Percentiles rank a stretch among this genome's conserved stretches.
Conservation (phyloP, 2,888 invertebrate species). For the Serrognathus titanus region DNA sequence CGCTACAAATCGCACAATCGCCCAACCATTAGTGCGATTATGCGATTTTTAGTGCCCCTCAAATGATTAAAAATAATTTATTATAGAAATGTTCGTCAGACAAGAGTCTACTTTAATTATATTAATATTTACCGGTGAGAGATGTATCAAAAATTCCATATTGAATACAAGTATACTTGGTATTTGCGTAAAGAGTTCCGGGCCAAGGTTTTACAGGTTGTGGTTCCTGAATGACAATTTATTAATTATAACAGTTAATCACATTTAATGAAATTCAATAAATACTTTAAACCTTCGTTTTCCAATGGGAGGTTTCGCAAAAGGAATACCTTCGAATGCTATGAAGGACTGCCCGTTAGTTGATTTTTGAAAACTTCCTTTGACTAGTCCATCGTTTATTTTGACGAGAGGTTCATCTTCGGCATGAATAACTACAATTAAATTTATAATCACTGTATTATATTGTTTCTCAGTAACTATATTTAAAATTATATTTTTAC, state of each 20-base stretch:
- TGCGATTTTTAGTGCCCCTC: too few species aligned
- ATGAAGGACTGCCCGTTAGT: constrained; percentile 6
- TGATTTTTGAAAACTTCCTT: constrained; percentile 5
- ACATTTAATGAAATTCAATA: background rate
- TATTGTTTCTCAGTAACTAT: too few species aligned
- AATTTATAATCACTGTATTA: too few species aligned
- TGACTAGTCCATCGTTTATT: constrained; percentile 11
- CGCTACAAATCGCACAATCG: too few species aligned
- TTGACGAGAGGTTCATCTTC: background rate
- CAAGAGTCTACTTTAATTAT: too few species aligned
- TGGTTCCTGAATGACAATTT: constrained; percentile 46
- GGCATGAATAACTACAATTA: background rate
- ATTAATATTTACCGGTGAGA: background rate
- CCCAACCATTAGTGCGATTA: too few species aligned
- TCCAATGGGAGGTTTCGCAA: constrained; percentile 9
- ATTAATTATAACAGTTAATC: background rate
- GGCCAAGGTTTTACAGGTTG: constrained; percentile 55
- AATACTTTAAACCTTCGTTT: constrained; percentile 11
- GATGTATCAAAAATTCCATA: constrained; percentile 1
- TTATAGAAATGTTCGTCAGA: too few species aligned
- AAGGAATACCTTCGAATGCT: constrained; percentile 15
- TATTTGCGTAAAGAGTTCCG: constrained; percentile 62
- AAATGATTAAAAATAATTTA: too few species aligned
- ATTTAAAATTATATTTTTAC: too few species aligned
- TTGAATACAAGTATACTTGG: constrained; percentile 9